Base-by-base conservation (phyloP, 2,888 invertebrate genomes). In the Plebejus argus region DNA sequence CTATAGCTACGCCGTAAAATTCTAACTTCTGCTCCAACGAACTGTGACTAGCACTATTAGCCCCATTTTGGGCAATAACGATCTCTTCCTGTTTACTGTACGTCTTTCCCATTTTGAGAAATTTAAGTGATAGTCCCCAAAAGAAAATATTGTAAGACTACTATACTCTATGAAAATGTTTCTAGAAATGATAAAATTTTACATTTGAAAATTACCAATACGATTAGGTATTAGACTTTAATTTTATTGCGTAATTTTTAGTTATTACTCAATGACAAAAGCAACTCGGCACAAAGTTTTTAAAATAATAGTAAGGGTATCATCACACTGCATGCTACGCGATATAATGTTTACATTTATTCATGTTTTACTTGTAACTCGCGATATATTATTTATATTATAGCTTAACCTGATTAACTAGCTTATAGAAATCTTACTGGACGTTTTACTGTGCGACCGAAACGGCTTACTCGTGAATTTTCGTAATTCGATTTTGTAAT, bases 261-360 rank as follows among this genome's bases (percentile, higher is more conserved):
- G 35, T 35, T 35, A 35, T 35, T 35, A 35, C 49, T 49, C 49
- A 66, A 18, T 23, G 35, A 35, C 35, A 35, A 35, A 35, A 66
- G 66, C 66, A 66, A 66, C 66, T 66, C 66, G 23, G 66, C 66
- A 66, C n/a, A 66, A 66, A 66, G 66, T 35, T 20, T 66, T 66
- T 66, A 66, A 12, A 66, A 66, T 66, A 66, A 66, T 66, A 66
- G 66, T 66, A 66, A 66, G 20, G 23, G 66, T 66, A 20, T 66
- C 23, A 23, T 66, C 23, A 66, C 66, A 66, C 23, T 66, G 7
- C n/a, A 66, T 18, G 66, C 66, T 66, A 66, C 3, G 66, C 66
- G 66, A 66, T 18, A 66, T 66, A 66, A 66, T 18, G n/a, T 66
- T 66, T 18, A 66, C 20, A 66, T 35, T 66, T 20, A 1, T 66